Evolutionary conservation across 2,113 vertebrate species (phyloP), one percentile per base, ranked within the genome.

Genomic region (Symphodus melops): DNA sequence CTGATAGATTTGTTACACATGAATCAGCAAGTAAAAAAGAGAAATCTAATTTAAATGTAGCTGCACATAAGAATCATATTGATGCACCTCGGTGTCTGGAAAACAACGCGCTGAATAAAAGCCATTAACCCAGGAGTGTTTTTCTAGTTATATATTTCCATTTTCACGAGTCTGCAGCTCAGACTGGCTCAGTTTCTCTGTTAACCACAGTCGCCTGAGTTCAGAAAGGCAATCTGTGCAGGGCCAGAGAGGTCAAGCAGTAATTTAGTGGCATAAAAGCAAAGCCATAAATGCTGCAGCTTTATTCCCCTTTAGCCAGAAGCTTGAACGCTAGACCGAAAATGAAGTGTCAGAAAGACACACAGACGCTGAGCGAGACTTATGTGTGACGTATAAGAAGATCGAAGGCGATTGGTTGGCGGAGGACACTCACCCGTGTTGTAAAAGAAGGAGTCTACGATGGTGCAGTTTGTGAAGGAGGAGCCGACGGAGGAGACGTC

Each of bases 401-500:
- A 41, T 9, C 11, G 10, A 10, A 10, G 39, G 9, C 11, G 37
- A 83, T 73, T 25, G 17, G 17, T 17, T 19, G 5, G 48, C 10
- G 53, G 48, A 16, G 5, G 0, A 33, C 9, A 67, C 81, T 75
- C 91, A 98, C 98, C 98, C 69, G 98, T 98, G 88, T 97, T 96
- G 85, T 95, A 95, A 83, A 99, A 98, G 78, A 93, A 86, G 9
- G 94, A 95, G 23, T 97, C 94, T 9, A 96, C 57, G 1, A 99
- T 96, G 20, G 94, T 97, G 77, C 97, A 99, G 91, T 99, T 98
- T 79, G 91, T 96, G 92, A 99, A 99, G 89, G 94, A 96, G 23
- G 96, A 97, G 19, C 96, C 96, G 48, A 98, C 79, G 0, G 98
- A 96, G 69, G 97, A 96, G 56, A 99, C 95, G 17, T 98, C 96